Percentiles rank a stretch among this genome's conserved stretches.
These are phyloP conservation scores for Choreutis nemorana DNA, from an alignment of 2,888 invertebrate genomes.

Conservation along the genomic window DNA sequence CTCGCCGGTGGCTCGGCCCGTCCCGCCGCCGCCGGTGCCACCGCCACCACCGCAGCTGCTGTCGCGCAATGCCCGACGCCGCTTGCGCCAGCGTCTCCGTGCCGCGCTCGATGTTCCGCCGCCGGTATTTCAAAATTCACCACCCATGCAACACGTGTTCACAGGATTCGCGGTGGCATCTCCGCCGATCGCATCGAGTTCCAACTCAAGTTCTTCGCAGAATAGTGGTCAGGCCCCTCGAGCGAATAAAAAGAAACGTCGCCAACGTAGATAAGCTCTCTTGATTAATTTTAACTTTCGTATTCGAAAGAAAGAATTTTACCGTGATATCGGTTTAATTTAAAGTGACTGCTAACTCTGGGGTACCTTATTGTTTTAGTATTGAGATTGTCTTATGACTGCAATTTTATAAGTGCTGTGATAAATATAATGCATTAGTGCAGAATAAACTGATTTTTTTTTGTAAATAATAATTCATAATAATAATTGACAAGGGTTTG, in stretches of 20 bases:
- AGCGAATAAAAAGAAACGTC: slow-evolving; percentile 42
- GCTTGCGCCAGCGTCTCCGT: slow-evolving; percentile 38
- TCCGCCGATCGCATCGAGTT: slow-evolving; percentile 7
- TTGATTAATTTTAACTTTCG: slow-evolving; percentile 2
- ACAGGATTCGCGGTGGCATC: slow-evolving; percentile 14
- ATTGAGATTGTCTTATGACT: slow-evolving; percentile 36
- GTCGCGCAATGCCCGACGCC: slow-evolving; percentile 43
- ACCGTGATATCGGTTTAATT: no score
- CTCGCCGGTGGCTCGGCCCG: no score
- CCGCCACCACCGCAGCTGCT: slow-evolving; percentile 12
- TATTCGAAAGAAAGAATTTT: not conserved
- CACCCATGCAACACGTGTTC: no score
- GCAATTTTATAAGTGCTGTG: slow-evolving; percentile 57
- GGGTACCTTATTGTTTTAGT: no score
- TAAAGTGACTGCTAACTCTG: no score
- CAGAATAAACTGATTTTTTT: no score
- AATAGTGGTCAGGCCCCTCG: slow-evolving; percentile 20
- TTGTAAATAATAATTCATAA: no score
- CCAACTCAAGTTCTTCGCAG: slow-evolving; percentile 5
- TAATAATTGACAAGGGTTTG: no score
- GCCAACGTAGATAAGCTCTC: slow-evolving; percentile 43
- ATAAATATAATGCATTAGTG: slow-evolving; percentile 37
- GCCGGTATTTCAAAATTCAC: no score
- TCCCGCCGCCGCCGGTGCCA: not conserved
- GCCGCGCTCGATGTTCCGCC: slow-evolving; percentile 33